These are phyloP conservation scores for Ophonus ardosiacus DNA, from an alignment of 2,888 invertebrate genomes.

Conservation along the genomic window DNA sequence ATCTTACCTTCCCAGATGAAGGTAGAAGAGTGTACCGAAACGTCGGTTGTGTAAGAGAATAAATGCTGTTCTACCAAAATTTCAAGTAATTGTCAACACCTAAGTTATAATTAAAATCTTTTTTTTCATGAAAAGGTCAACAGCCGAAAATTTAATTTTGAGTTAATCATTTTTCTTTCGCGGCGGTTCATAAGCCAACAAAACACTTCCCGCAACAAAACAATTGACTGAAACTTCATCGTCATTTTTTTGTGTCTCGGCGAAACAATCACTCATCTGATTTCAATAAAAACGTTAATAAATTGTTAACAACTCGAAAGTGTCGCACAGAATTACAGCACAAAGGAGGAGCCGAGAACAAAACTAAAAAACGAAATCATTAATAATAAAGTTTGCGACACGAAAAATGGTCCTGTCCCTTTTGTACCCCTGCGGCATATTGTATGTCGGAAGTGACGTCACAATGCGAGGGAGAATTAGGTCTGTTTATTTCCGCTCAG, in stretches of 20 bases:
- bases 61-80: too few species aligned
- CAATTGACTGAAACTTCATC: constrained; percentile 31
- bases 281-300: constrained; percentile 59
- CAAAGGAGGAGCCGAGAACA: constrained; percentile 45
- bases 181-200: background rate
- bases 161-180: background rate
- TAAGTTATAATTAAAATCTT: too few species aligned
- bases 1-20: too few species aligned
- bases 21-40: too few species aligned
- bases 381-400: constrained; percentile 51
- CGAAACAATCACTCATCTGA: constrained; percentile 47
- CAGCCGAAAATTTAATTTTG: too few species aligned
- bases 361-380: constrained; percentile 52
- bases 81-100: too few species aligned
- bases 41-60: too few species aligned
- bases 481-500: constrained; percentile 8
- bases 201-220: background rate
- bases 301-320: constrained; percentile 54
- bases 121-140: too few species aligned
- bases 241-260: background rate
- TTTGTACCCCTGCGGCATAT: background rate
- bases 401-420: background rate
- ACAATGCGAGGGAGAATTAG: background rate
- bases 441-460: constrained; percentile 13
- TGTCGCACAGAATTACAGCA: constrained; percentile 47